Evolutionary conservation across 37 sponge, comb jelly and placozoan species (phyloP), one percentile per base, ranked within the genome.

Genomic region (Agelas oroides): DNA sequence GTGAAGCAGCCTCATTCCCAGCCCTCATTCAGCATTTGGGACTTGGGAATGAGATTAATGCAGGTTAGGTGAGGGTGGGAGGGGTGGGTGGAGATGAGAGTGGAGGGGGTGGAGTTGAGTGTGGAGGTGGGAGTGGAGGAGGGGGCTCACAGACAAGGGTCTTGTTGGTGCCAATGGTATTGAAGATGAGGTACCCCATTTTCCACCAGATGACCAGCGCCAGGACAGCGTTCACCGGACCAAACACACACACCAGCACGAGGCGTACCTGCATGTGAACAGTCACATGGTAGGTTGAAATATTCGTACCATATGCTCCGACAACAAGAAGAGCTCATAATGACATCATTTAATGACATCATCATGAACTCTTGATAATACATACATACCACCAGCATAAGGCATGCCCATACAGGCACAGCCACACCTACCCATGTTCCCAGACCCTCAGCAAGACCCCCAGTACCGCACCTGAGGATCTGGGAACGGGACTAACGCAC

Each of bases 181-280:
- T 31, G 35, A 88, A 79, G 31, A 59, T 39, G 23, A 93, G 69
- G 18, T 38, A 81, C 2, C 93, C 89, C 93, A 93, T 93, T 37
- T 71, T 80, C 37, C 56, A 77, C 37, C 34, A 82, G 18, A 93
- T 83, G 32, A 85, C 33, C 16, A 70, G 5, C 23, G 93, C 89
- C 57, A 93, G 71, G 33, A 76, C 40, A 32, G 85, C 77, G 57
- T 85, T 84, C 53, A 59, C 34, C 23, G 93, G 93, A 66, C 73
- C 82, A 54, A 85, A 46, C 27, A 88, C 30, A 30, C 39, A 19
- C 21, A 77, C 59, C 54, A 93, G n/a, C 5, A 93, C 71, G 0
- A 93, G 63, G 3, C 93, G 71, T 30, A 79, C 59, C 93, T 93
- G 68, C 23, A 75, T 0, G 0, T 30, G 41, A 27, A 28, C 1